Evolutionary conservation across 2,797 vertebrate species (phyloP).

Genomic region (Epinephelus malabaricus): DNA sequence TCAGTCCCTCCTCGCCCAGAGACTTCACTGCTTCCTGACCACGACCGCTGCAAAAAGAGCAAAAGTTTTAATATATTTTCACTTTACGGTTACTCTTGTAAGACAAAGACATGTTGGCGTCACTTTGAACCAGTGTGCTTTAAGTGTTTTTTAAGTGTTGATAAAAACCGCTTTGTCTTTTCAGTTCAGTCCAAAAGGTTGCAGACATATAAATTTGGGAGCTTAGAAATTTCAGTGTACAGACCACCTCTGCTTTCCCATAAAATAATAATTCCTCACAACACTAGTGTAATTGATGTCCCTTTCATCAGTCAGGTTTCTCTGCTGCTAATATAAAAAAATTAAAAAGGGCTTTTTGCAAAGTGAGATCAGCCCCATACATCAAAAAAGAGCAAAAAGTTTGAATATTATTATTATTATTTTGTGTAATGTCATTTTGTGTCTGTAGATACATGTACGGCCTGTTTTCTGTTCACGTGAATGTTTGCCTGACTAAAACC

Average conservation of each 20-base stretch:
- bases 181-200: too few species aligned
- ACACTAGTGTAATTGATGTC: background rate
- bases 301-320: background rate
- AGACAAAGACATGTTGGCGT: background rate
- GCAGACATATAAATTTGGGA: too few species aligned
- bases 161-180: too few species aligned
- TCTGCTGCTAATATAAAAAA: background rate
- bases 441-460: too few species aligned
- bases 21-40: constrained; percentile 86
- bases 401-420: too few species aligned
- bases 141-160: too few species aligned
- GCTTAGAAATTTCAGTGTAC: too few species aligned
- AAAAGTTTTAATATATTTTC: fast-evolving
- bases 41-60: constrained; percentile 41
- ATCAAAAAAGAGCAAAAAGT: background rate
- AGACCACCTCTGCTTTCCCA: background rate
- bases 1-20: constrained; percentile 88
- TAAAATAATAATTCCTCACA: background rate
- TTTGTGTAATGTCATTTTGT: background rate
- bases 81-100: background rate
- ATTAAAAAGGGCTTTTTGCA: background rate
- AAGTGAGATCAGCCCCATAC: background rate
- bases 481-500: too few species aligned
- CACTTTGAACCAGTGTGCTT: background rate
- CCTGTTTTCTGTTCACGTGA: background rate